Evolutionary conservation across 2,888 invertebrate genomes (phyloP), one percentile per base, ranked within the genome.

Genomic region (Leptura quadrifasciata): DNA sequence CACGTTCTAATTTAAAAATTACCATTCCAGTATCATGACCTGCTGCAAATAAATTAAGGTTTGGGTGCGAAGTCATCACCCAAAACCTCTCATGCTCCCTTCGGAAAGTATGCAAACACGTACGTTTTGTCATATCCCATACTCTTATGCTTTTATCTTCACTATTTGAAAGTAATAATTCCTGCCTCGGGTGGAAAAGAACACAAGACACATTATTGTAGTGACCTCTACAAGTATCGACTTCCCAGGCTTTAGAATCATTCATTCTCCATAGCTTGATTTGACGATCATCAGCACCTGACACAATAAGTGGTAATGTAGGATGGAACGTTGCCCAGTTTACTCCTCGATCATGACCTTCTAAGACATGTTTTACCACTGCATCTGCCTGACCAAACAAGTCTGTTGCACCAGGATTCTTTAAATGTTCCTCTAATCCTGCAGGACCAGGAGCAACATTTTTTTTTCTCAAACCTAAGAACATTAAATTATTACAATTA

Each of bases 251-350:
- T 92, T 97, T 96, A n/a, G 96, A 94, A 89, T 98, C 98, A 87
- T 98, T 98, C 98, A 98, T 98, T 79, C 99, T 92, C 99, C 99
- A 99, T 82, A 99, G 91, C 89, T 99, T 99, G 64, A 99, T 95
- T 87, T 97, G 97, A 15, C 99, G 91, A 90, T 99, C 99, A 88
- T 99, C 99, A n/a, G 99, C 99, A 0, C 98, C 99, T 0, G 99
- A 99, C 0, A 97, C 97, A 82, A 84, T 84, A 60, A 85, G 79
- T 0, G 99, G 99, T 83, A 99, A 91, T 0, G 95, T 95, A 2
- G 98, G 97, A 89, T 99, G 99, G 91, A 99, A 99, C 58, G 95
- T 93, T 0, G 98, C 98, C 99, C 99, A 99, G 91, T 99, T 99
- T 0, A 99, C 99, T 12, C 99, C 99, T 65, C 99, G 93, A 89